A percentile compares a stretch with the other conserved stretches of the same genome.
Evolutionary conservation across 1,140 invertebrate species (phyloP).

Genomic region (Pteromalus puparum): DNA sequence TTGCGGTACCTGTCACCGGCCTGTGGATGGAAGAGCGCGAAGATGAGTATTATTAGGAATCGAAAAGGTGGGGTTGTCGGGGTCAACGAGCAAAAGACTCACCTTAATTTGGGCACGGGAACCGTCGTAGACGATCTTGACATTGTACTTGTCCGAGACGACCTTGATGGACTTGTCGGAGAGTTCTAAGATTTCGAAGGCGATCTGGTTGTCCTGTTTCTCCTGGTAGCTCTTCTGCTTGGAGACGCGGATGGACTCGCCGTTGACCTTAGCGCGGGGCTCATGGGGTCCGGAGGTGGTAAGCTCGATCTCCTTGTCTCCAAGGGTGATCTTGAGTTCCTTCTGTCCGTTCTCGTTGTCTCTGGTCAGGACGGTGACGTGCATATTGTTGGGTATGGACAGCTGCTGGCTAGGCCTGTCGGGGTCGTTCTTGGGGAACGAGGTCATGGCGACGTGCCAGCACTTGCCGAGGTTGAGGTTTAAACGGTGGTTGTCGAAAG

Average conservation of each 20-base stretch:
- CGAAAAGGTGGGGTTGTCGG: too few relatives aligned
- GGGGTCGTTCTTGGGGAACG: conserved; percentile 66
- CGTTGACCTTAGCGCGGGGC: conserved; percentile 60
- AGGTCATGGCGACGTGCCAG: conserved; percentile 79
- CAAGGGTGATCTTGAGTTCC: conserved; percentile 71
- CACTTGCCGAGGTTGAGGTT: conserved; percentile 75
- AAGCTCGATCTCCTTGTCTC: conserved; percentile 55
- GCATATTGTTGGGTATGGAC: conserved; percentile 60
- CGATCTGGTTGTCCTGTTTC: conserved; percentile 57
- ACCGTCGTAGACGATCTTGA: conserved; percentile 66
- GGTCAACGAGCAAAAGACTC: neutral
- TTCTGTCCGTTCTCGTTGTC: conserved; percentile 65
- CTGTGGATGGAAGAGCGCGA: conserved; percentile 40
- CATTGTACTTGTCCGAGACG: conserved; percentile 70
- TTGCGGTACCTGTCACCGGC: conserved; percentile 71
- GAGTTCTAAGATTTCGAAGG: conserved; percentile 74
- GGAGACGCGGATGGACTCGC: conserved; percentile 59
- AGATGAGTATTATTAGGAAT: neutral
- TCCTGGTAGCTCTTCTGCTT: conserved; percentile 52
- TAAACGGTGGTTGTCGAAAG: conserved; percentile 79
- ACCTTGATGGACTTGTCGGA: conserved; percentile 74
- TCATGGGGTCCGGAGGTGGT: conserved; percentile 36
- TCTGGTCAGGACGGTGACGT: conserved; percentile 68
- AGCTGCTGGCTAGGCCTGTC: conserved; percentile 63
- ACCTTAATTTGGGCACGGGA: conserved; percentile 56